A percentile compares a stretch with the other conserved stretches of the same genome.
phyloP scores from a whole-genome alignment of 2,888 invertebrate genomes.

The Agonum fuliginosum region DNA sequence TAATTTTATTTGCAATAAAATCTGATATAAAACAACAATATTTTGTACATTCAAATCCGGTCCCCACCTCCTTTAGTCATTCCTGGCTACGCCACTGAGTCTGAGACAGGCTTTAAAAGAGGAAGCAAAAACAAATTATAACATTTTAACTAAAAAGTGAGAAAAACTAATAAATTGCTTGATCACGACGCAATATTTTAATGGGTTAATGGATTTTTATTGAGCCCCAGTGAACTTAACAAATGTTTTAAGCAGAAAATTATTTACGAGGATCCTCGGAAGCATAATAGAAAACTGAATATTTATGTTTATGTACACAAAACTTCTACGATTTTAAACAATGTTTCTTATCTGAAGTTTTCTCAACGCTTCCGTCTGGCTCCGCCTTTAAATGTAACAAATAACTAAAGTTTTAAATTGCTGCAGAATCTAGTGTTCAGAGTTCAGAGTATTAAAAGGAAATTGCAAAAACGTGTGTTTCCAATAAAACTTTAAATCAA shows the following conservation, averaged over 20 bases:
- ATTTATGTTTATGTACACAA: slow-evolving; percentile 34
- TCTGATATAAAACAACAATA: too few relatives aligned
- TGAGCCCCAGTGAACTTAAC: neutral
- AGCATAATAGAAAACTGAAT: slow-evolving; percentile 11
- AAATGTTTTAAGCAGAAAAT: neutral
- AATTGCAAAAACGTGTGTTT: slow-evolving; percentile 51
- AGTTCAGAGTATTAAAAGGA: slow-evolving; percentile 29
- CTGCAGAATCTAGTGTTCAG: slow-evolving; percentile 29
- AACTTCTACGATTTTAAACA: slow-evolving; percentile 27
- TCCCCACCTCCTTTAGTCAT: too few relatives aligned
- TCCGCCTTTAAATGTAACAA: neutral
- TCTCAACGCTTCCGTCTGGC: slow-evolving; percentile 8
- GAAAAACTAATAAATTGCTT: neutral
- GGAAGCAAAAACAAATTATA: too few relatives aligned
- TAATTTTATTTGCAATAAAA: too few relatives aligned
- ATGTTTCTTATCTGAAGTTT: slow-evolving; percentile 39
- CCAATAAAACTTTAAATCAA: slow-evolving; percentile 51
- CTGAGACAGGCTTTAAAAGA: too few relatives aligned
- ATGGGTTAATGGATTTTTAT: neutral
- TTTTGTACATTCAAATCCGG: too few relatives aligned
- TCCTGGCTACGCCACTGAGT: too few relatives aligned
- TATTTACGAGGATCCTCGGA: neutral
- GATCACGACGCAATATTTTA: too few relatives aligned
- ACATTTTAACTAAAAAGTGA: too few relatives aligned
- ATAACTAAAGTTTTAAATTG: slow-evolving; percentile 50